Base-by-base conservation (phyloP, 2,888 invertebrate genomes). In the Clivina fossor region DNA sequence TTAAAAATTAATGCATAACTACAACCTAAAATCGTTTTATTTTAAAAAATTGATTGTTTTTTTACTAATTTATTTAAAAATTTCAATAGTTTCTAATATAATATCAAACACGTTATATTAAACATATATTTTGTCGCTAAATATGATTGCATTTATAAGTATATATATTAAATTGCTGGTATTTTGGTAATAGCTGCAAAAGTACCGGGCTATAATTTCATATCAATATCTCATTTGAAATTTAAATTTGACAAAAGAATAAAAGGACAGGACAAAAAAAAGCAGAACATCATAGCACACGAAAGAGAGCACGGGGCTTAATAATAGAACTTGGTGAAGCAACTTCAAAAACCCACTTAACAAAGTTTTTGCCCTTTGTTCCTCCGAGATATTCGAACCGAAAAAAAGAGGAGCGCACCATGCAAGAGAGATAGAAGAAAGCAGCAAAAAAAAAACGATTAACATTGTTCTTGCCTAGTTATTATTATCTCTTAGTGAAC, bases 221-320 rank as follows among this genome's bases (percentile, higher is more conserved):
- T 44, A 44, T 44, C 30, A 44, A 44, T 44, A 19, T 44, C 44
- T 28, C 44, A 44, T 44, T 44, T 44, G 30, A 44, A 44, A 44
- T 44, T 44, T 44, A 44, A 44, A 44, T 44, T 44, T 28, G 44
- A 28, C 44, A 44, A 44, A 44, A 30, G 30, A 44, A 44, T 30
- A 28, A 44, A 44, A 30, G 15, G 30, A n/a, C 44, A 30, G 7
- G 28, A 44, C 28, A 44, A 44, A 44, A 44, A 44, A 44, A n/a
- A n/a, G n/a, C n/a, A n/a, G n/a, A n/a, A n/a, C n/a, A n/a, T n/a
- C n/a, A n/a, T n/a, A n/a, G n/a, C n/a, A n/a, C n/a, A n/a, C 44
- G 28, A n/a, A 16, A 16, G 28, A 44, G 30, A 30, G 28, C 15
- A n/a, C n/a, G n/a, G n/a, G 30, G 26, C 28, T 44, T 44, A 44